phyloP scores from a whole-genome alignment of 2,888 invertebrate species.

The Boloria euphrosyne region DNA sequence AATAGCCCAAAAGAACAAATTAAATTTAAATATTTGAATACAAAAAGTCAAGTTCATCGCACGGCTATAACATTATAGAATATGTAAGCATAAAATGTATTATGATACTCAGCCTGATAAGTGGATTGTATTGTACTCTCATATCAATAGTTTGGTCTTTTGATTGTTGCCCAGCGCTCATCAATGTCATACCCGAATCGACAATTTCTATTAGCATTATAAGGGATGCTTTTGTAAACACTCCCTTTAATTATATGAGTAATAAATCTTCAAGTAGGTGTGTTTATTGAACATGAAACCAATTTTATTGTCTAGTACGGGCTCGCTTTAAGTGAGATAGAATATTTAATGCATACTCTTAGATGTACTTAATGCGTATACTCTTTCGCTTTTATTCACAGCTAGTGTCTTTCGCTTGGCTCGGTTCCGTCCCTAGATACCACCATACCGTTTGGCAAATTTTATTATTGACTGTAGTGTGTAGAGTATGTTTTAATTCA shows the following conservation, averaged over 20 bases:
- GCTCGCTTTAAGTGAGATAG: conserved; percentile 3
- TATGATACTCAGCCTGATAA: conserved; percentile 4
- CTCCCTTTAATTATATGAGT: conserved; percentile 10
- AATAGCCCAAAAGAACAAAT: neutral
- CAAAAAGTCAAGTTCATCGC: conserved; percentile 11
- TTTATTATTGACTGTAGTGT: too few relatives aligned
- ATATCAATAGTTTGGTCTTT: conserved; percentile 4
- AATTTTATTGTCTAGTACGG: conserved; percentile 7
- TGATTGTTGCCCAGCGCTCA: neutral
- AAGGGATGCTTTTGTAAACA: neutral
- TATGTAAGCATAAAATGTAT: neutral
- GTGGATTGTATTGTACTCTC: conserved; percentile 26
- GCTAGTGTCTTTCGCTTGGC: too few relatives aligned
- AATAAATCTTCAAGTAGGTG: conserved; percentile 7
- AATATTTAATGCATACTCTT: neutral
- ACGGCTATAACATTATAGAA: neutral
- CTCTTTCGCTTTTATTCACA: neutral
- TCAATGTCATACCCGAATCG: neutral
- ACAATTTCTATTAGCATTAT: neutral
- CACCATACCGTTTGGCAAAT: too few relatives aligned
- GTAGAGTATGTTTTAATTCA: too few relatives aligned
- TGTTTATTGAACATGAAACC: conserved; percentile 13
- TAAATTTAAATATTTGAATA: conserved; percentile 15
- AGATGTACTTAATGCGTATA: neutral
- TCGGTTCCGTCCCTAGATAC: too few relatives aligned